These are phyloP conservation scores for Prolemur simus DNA, from an alignment of 2,113 vertebrate species.

Conservation along the genomic window DNA sequence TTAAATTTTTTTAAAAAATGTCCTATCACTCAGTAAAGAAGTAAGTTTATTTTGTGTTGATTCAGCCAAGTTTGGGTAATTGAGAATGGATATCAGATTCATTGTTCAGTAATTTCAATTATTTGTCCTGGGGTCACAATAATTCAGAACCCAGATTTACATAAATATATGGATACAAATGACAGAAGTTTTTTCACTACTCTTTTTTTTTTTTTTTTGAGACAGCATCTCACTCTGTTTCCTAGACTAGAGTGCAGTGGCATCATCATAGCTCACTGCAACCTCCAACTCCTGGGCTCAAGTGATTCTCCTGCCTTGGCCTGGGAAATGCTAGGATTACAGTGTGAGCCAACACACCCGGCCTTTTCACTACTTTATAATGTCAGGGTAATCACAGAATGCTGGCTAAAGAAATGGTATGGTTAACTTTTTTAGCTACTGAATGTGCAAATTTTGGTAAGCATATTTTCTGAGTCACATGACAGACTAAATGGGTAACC, in stretches of 20 bases:
- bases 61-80: not conserved
- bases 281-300: too few relatives aligned
- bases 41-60: not conserved
- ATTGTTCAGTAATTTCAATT: constrained; percentile 10
- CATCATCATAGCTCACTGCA: too few relatives aligned
- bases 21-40: not conserved
- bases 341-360: too few relatives aligned
- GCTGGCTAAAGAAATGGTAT: not conserved
- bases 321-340: too few relatives aligned
- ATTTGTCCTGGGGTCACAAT: not conserved
- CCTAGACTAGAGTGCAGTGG: too few relatives aligned
- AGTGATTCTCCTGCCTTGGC: too few relatives aligned
- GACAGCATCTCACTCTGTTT: too few relatives aligned
- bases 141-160: not conserved
- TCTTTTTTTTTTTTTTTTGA: not conserved
- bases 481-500: not conserved
- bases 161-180: not conserved
- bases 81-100: not conserved
- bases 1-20: not conserved
- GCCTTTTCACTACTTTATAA: not conserved
- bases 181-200: not conserved
- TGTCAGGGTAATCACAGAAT: not conserved
- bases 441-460: constrained; percentile 8
- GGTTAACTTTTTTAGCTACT: not conserved
- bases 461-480: not conserved